Conservation (phyloP, 2,113 vertebrate genomes). For the Alces alces region DNA sequence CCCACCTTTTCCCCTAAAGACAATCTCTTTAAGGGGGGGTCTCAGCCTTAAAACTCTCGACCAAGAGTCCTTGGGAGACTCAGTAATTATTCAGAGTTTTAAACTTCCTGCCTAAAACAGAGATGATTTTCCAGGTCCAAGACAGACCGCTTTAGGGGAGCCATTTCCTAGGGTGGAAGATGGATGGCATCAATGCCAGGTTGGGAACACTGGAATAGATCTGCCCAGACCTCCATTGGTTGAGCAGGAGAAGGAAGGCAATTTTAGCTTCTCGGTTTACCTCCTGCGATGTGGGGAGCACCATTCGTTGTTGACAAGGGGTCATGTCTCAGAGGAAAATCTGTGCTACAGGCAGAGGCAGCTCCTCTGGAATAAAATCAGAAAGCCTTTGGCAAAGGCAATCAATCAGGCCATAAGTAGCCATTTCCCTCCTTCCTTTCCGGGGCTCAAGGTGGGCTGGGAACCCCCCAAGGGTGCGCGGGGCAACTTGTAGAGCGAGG, state of each 20-base stretch:
- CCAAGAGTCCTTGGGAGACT: not conserved
- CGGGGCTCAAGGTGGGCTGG: conserved; percentile 27
- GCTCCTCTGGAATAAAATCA: conserved; percentile 46
- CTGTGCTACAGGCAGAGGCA: conserved; percentile 36
- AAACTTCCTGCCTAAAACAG: not conserved
- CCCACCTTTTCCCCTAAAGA: not conserved
- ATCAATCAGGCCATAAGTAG: conserved; percentile 78
- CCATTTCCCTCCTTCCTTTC: conserved; percentile 63
- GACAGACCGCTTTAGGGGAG: not conserved
- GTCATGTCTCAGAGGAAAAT: not conserved
- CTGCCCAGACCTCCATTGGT: not conserved
- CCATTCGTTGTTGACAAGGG: conserved; percentile 24
- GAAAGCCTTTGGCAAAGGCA: conserved; percentile 39
- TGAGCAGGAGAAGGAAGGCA: not conserved
- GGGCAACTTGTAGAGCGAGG: conserved; percentile 44
- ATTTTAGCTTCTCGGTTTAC: not conserved
- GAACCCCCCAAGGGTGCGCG: conserved; percentile 20
- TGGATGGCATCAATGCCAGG: not conserved
- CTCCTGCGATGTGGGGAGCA: not conserved
- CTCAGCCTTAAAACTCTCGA: not conserved
- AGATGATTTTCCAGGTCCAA: not conserved
- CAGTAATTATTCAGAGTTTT: conserved; percentile 17
- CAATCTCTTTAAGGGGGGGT: not conserved
- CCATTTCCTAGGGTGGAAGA: not conserved
- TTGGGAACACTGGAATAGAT: not conserved